Evolutionary conservation across 2,888 invertebrate species (phyloP), one percentile per base, ranked within the genome.

Genomic region (Capitulum mitella): DNA sequence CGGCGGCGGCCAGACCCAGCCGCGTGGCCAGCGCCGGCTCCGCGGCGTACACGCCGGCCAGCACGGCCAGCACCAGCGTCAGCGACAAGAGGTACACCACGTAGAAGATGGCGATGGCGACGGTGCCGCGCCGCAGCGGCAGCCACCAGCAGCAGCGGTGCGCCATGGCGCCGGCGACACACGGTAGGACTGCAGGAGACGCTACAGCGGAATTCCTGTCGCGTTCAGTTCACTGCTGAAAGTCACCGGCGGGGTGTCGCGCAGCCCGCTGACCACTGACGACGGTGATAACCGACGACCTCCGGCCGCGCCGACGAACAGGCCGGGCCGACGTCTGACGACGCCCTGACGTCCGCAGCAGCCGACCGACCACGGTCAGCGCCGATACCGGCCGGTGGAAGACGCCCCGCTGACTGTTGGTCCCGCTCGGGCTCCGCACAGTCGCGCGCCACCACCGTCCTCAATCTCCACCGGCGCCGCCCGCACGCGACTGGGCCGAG

Each of bases 41-140:
- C 26, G 26, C 54, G 26, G 54, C 54, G 26, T 22, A n/a, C 54
- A 54, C 54, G 54, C 26, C 54, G 6, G 54, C 54, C 54, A 54
- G 54, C 54, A 54, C 54, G 54, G 54, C 54, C 54, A 54, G 54
- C 54, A 22, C 22, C 54, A 54, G n/a, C 54, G 54, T n/a, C 54
- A 54, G 5, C 54, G n/a, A 6, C 54, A 54, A n/a, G n/a, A 54
- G 54, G 54, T 54, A 54, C 26, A 26, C 26, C 54, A 54, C 54
- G 54, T 54, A 54, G 54, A 54, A 54, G n/a, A 54, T n/a, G 54
- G 26, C 54, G 54, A 54, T 54, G 22, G 54, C 54, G 54, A 54
- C 54, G 54, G 54, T 10, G 54, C 54, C 54, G 54, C 54, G 54
- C 26, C 54, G 54, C 54, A 54, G 54, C 26, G 26, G n/a, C 54